Evolutionary conservation across 2,888 invertebrate species (phyloP), one percentile per base, ranked within the genome.

Genomic region (Branchellion lobata): DNA sequence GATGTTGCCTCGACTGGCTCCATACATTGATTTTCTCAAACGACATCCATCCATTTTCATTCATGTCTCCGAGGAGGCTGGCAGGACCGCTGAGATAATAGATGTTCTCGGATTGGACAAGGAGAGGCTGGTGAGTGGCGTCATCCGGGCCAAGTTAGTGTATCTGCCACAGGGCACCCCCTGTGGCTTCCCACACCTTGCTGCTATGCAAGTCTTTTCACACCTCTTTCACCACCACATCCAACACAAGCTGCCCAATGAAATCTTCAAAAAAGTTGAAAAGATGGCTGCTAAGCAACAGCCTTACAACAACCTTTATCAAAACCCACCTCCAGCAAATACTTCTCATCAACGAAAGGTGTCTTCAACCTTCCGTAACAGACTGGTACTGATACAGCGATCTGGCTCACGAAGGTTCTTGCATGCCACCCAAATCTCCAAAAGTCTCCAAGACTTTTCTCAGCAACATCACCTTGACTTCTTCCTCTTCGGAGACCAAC

Each of bases 121-220:
- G n/a, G 81, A 81, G 33, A 40, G 83, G 18, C 47, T 83, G 0
- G 78, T 83, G n/a, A 78, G 74, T 2, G 83, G 82, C 27, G 69
- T 78, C 2, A 31, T 57, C 5, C 71, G 82, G 24, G 82, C 82
- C 5, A 83, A 81, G 69, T 47, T 81, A 8, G 80, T 81, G 21
- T 83, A 82, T 74, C 47, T 83, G 24, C 81, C 83, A 5, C 81
- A 82, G 76, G 82, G 81, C 18, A 82, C 82, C 1, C 81, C 82
- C 11, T 83, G 83, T 73, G 83, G 83, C 5, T 83, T 83, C 65
- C 76, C 82, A 1, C 77, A 81, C 0, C 68, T 79, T 5, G 82
- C 79, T 27, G 36, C 31, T n/a, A 33, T 75, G 11, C 83, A 83
- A 74, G 21, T 81, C 11, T 61, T 82, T 8, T 77, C 82, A n/a